phyloP scores from a whole-genome alignment of 2,113 vertebrate species.

The Oriolus oriolus region DNA sequence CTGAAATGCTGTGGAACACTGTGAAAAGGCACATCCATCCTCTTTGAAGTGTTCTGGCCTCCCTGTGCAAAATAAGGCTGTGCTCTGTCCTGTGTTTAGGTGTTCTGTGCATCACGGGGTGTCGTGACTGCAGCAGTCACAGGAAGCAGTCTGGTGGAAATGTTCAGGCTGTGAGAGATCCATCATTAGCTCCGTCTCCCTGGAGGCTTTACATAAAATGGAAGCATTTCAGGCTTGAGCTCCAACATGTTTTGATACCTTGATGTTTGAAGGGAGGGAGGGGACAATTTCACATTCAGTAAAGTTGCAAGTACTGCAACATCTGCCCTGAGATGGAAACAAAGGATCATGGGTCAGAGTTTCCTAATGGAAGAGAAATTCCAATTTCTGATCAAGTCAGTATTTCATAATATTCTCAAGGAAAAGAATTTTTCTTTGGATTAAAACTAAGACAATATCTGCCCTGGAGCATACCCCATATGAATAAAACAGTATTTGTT shows the following conservation, averaged over 20 bases:
- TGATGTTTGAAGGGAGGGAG: neutral
- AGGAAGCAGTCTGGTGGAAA: neutral
- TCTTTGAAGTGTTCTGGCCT: rapidly evolving
- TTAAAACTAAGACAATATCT: neutral
- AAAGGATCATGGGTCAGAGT: neutral
- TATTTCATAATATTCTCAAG: neutral
- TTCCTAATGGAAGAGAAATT: neutral
- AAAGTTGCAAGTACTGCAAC: neutral
- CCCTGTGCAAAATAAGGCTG: neutral
- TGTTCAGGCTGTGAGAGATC: neutral
- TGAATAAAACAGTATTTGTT: neutral
- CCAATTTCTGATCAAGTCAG: neutral
- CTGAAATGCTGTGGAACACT: neutral
- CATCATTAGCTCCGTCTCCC: neutral
- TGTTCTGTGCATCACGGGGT: rapidly evolving
- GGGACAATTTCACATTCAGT: neutral
- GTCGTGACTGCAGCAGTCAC: rapidly evolving
- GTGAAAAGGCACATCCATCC: neutral
- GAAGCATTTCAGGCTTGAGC: neutral
- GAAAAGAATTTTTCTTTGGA: neutral
- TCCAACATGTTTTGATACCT: neutral
- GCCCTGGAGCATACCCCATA: neutral
- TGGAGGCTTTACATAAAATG: neutral
- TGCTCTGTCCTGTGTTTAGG: neutral
- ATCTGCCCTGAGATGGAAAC: neutral